Conservation (phyloP, 1,140 invertebrate genomes). For the Lordiphosa mommai region DNA sequence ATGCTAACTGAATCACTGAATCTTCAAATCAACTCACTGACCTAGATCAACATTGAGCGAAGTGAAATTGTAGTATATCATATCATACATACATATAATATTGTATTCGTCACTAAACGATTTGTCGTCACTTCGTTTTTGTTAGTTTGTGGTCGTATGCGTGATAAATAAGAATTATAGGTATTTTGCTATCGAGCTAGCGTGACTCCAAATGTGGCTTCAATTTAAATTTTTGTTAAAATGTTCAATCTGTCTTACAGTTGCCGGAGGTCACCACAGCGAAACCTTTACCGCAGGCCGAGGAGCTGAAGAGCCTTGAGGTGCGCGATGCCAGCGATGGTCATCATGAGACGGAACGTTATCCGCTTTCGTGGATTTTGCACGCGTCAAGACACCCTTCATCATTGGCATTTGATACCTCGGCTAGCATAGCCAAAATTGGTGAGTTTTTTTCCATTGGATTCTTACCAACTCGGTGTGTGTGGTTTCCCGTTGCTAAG, state of each 20-base stretch:
- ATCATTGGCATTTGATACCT: constrained; percentile 97
- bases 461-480: constrained; percentile 2
- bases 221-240: not conserved
- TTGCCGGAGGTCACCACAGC: constrained; percentile 16
- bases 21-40: constrained; percentile 14
- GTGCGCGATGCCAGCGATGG: constrained; percentile 16
- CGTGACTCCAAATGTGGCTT: constrained; percentile 16
- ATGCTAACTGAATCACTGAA: too few species aligned
- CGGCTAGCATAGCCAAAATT: constrained; percentile 96
- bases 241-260: constrained; percentile 7
- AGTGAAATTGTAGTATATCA: not conserved
- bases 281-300: not conserved
- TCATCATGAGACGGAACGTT: constrained; percentile 78
- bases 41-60: constrained; percentile 31
- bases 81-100: not conserved
- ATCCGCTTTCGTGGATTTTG: constrained; percentile 93
- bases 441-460: constrained; percentile 84
- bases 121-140: not conserved
- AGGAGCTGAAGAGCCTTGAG: constrained; percentile 15
- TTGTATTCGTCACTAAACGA: constrained; percentile 2
- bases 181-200: constrained; percentile 25
- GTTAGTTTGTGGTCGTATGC: constrained; percentile 8
- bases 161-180: constrained; percentile 38
- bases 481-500: constrained; percentile 34
- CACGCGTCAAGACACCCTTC: constrained; percentile 93